Conservation (phyloP, 2,113 vertebrate genomes). For the Melanerpes aurifrons region DNA sequence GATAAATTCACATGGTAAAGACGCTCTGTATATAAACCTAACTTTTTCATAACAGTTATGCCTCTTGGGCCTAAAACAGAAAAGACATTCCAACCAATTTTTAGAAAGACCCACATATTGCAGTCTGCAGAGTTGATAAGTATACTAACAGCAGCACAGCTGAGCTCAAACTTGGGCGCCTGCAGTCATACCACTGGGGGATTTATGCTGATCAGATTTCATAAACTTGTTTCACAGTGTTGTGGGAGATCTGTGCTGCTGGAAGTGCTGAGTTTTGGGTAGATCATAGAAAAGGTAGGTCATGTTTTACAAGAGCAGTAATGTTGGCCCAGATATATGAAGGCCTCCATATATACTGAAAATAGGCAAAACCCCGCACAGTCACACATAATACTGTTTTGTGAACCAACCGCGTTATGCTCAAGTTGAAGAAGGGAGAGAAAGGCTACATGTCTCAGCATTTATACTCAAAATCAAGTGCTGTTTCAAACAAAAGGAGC, state of each 20-base stretch:
- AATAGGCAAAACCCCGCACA: rapidly evolving
- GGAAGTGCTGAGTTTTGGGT: neutral
- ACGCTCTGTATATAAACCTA: neutral
- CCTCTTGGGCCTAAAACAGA: neutral
- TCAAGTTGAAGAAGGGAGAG: neutral
- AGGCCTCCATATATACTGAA: neutral
- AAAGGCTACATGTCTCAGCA: neutral
- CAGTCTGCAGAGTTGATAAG: neutral
- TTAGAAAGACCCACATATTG: neutral
- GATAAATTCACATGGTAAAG: neutral
- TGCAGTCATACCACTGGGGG: neutral
- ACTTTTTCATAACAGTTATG: neutral
- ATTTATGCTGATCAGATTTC: neutral
- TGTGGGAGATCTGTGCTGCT: neutral
- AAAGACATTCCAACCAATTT: neutral
- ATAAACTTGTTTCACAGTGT: neutral
- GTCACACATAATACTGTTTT: neutral
- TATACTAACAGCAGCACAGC: neutral
- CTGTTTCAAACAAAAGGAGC: neutral
- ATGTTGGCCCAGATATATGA: neutral
- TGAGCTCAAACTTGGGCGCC: neutral
- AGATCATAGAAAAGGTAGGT: neutral
- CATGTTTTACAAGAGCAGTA: neutral
- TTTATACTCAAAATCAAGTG: neutral
- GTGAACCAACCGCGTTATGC: neutral